These are phyloP conservation scores for Mormyrops attenuatus DNA, from an alignment of 2,797 vertebrate genomes.

Conservation along the genomic window DNA sequence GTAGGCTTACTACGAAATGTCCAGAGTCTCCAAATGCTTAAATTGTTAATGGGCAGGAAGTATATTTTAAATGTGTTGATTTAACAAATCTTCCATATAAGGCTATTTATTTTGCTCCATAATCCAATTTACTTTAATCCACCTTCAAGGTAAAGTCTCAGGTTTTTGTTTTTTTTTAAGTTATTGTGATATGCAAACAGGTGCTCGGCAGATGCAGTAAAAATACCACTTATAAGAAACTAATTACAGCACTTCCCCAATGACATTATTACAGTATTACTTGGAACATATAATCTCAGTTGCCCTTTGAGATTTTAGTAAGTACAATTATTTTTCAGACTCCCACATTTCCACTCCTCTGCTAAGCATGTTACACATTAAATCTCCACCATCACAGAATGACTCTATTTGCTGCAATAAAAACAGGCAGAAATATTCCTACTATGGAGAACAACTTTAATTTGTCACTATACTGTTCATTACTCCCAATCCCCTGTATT, in stretches of 20 bases:
- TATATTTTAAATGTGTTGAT: background rate
- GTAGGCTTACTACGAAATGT: background rate
- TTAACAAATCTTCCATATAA: background rate
- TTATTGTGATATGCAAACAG: slow-evolving; percentile 3
- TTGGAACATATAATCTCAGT: slow-evolving; percentile 16
- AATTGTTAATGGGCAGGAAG: background rate
- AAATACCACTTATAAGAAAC: slow-evolving; percentile 12
- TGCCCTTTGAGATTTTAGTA: background rate
- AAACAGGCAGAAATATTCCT: background rate
- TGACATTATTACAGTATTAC: slow-evolving; percentile 14
- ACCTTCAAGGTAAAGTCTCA: background rate
- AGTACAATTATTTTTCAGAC: background rate
- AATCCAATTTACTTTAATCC: background rate
- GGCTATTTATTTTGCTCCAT: background rate
- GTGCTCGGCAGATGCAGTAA: background rate
- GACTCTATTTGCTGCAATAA: background rate
- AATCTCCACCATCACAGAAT: background rate
- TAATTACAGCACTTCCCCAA: slow-evolving; percentile 19
- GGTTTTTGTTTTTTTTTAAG: background rate
- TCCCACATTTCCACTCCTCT: background rate
- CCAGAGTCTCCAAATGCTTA: background rate
- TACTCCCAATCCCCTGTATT: background rate
- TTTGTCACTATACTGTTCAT: background rate
- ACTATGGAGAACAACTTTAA: background rate
- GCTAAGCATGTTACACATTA: background rate